Base-by-base conservation (phyloP, 1,140 invertebrate genomes). In the Pseudomyrmex cubaensis region DNA sequence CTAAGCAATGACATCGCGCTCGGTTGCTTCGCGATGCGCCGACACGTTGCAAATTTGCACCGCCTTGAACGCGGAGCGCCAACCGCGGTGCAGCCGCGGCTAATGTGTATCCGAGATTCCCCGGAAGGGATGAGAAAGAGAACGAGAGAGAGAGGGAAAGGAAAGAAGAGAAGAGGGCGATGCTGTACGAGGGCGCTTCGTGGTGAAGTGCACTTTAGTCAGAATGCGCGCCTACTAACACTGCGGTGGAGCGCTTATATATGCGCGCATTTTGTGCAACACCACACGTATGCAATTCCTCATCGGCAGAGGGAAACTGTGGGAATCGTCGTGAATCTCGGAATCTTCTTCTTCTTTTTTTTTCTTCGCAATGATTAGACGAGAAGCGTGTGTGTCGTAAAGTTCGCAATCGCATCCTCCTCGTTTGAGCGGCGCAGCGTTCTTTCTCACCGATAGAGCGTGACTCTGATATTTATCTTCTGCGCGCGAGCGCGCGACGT, bases 11-110 rank as follows among this genome's bases (percentile, higher is more conserved):
- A 75, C 69, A 82, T 48, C 22, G 62, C 67, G 61, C 44, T 64
- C 5, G 66, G 74, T 48, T 80, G 76, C 22, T 44, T 25, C 12
- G 57, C 44, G 83, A 83, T 69, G 69, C 75, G 54, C 76, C 59
- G 85, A 87, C 86, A 84, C 70, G 85, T 84, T 63, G 86, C 74
- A 84, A 84, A 88, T 88, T 84, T 83, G 85, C 80, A 48, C 22
- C 56, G 78, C 15, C 50, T 48, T 54, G 82, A 72, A 73, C 56
- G 64, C 61, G 20, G 15, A 57, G 50, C 64, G n/a, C 57, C 46
- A 10, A 78, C 63, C 73, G 22, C 74, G 25, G 13, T 67, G 64
- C 64, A 13, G 54, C 61, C 52, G 57, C 64, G 52, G 66, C 66
- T 80, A 80, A 72, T 82, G 57, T 70, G 70, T 75, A 84, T 25